A percentile compares a stretch with the other conserved stretches of the same genome.
These are phyloP conservation scores for Fopius arisanus DNA, from an alignment of 1,140 invertebrate species.

Conservation along the genomic window DNA sequence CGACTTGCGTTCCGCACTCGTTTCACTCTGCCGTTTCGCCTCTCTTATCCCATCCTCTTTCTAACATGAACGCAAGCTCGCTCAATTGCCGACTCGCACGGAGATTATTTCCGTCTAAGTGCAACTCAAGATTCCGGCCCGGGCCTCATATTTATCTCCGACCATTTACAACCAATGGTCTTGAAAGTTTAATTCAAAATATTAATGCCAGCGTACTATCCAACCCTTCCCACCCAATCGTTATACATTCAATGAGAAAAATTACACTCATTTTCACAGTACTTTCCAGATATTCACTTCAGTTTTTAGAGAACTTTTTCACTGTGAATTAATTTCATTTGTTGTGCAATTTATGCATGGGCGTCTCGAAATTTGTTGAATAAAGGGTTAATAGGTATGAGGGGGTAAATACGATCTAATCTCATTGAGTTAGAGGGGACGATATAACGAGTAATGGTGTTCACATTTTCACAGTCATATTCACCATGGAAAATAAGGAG, in stretches of 20 bases:
- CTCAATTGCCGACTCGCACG: conserved; percentile 33
- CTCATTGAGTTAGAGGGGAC: not conserved
- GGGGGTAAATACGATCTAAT: no score
- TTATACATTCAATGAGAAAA: no score
- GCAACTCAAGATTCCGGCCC: conserved; percentile 33
- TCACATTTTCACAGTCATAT: conserved; percentile 33
- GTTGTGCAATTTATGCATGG: no score
- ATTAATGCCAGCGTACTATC: no score
- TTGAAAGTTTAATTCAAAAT: conserved; percentile 43
- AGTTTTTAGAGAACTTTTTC: no score
- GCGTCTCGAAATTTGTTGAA: no score
- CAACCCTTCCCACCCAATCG: no score
- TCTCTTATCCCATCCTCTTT: conserved; percentile 6
- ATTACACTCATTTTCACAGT: no score
- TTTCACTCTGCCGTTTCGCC: not conserved
- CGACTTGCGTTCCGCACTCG: conserved; percentile 19
- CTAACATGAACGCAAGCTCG: conserved; percentile 7
- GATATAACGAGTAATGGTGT: conserved; percentile 28
- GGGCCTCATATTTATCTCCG: conserved; percentile 14
- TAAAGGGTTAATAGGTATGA: no score
- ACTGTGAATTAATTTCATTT: no score
- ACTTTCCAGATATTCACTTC: no score
- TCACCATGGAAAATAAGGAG: conserved; percentile 52
- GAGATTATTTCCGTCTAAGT: conserved; percentile 47
- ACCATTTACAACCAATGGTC: conserved; percentile 21